Conservation (phyloP, 2,113 vertebrate genomes). For the Lepus timidus region DNA sequence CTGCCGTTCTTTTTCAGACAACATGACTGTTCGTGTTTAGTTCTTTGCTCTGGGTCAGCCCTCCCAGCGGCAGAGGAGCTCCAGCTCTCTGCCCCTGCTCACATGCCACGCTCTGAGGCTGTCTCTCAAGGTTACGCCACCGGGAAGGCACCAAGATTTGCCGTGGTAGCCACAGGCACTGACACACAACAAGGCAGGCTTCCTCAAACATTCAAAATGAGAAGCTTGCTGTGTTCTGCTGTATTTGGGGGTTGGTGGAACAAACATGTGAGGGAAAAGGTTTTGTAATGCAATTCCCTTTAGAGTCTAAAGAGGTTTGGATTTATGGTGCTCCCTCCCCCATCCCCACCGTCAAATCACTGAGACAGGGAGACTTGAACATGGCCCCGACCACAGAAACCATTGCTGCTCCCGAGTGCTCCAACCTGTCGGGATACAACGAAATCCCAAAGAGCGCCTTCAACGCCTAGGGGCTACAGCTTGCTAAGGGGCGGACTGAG, state of each 20-base stretch:
- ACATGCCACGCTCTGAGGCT: background rate
- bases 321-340: background rate
- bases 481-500: background rate
- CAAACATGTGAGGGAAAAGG: background rate
- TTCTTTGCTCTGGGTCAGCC: background rate
- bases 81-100: background rate
- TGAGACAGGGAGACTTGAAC: background rate
- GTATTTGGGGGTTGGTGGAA: constrained; percentile 15
- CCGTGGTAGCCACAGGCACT: background rate
- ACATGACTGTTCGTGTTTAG: background rate
- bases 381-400: constrained; percentile 4
- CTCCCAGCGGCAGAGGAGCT: background rate
- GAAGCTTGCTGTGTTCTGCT: constrained; percentile 18
- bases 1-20: constrained; percentile 1
- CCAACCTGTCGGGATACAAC: background rate
- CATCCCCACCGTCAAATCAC: fast-evolving
- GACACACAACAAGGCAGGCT: constrained; percentile 1
- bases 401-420: background rate
- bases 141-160: too few relatives aligned
- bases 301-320: constrained; percentile 20
- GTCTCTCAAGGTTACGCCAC: too few relatives aligned
- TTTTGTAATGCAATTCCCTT: constrained; percentile 45
- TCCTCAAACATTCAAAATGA: constrained; percentile 29
- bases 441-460: background rate
- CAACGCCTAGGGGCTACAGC: background rate